Evolutionary conservation across 2,888 invertebrate genomes (phyloP), one percentile per base, ranked within the genome.

Genomic region (Drosophila niveifrons): DNA sequence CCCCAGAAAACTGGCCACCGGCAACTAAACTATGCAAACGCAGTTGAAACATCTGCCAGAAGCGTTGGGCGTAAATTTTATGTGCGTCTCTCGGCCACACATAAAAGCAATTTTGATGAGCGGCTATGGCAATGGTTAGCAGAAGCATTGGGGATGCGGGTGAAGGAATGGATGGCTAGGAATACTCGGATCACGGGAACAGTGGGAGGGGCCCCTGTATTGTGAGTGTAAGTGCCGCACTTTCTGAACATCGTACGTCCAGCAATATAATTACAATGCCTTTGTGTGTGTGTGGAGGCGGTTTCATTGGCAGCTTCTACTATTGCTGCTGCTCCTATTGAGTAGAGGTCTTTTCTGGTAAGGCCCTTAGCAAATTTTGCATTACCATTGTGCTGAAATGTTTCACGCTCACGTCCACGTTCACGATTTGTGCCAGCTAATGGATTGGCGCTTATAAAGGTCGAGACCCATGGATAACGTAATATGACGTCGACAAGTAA

Each of bases 61-160:
- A 65, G 66, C 57, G 59, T 66, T 47, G 65, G 75, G 84, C 87
- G 80, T 78, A 84, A 72, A 88, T 84, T 84, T 84, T 86, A 84
- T 86, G 83, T 75, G 73, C 83, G 66, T 61, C 76, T 67, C 51
- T 67, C 18, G 55, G 71, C 50, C 72, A 65, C 65, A 82, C 89
- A 88, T 88, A 88, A 84, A 88, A 88, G 83, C 88, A 73, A 84
- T 84, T 84, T 84, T 84, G 83, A 88, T 84, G 83, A 88, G 83
- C 89, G 81, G 51, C 73, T 15, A 58, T 47, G 57, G 53, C 43
- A 28, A 8, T 11, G 18, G 3, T 10, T 13, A 9, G 17, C 0
- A 28, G 15, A 23, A 23, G 23, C 23, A 8, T 9, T 18, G 6
- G 13, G 8, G 41, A 17, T 23, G n/a, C 56, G 11, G 28, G 10